Evolutionary conservation across 2,888 invertebrate genomes (phyloP), one percentile per base, ranked within the genome.

Genomic region (Aphidius colemani): DNA sequence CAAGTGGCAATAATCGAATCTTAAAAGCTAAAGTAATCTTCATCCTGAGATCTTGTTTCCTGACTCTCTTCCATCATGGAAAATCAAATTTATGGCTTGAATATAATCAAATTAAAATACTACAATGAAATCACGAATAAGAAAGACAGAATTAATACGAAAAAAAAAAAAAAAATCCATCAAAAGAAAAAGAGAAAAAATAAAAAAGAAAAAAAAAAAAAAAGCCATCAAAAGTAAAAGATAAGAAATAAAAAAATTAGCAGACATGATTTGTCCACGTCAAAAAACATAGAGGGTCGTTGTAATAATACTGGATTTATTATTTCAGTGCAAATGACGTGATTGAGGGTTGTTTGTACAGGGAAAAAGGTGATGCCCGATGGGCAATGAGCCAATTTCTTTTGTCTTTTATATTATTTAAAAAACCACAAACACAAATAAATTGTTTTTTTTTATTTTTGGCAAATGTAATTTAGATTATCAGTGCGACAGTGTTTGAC

Each of bases 381-480:
- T 30, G 30, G 30, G 30, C 30, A 30, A 30, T 30, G 4, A 30
- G 30, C 30, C 30, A 30, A 30, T 30, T 30, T 30, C 3, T 30
- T 30, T 30, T 30, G 30, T 30, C 30, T 30, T 30, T 30, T 30
- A 30, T 30, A 30, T 4, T 30, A 13, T 18, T 18, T 18, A 18
- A 18, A 18, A 18, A 18, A 1, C 13, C 13, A 30, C 30, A 30
- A 3, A 3, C 2, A 30, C 2, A 30, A 30, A 30, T 30, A 30
- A 30, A 30, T 30, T 5, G 3, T 30, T 30, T 46, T 13, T 53
- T 40, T 55, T 18, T 18, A n/a, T 46, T 41, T n/a, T 63, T 64
- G 64, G 63, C 61, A 60, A 63, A 70, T 59, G 69, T 67, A 70
- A 70, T 68, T 70, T 70, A 70, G 69, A 70, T 70, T 70, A 70